phyloP scores from a whole-genome alignment of 2,797 vertebrate genomes.

The Trematomus bernacchii region DNA sequence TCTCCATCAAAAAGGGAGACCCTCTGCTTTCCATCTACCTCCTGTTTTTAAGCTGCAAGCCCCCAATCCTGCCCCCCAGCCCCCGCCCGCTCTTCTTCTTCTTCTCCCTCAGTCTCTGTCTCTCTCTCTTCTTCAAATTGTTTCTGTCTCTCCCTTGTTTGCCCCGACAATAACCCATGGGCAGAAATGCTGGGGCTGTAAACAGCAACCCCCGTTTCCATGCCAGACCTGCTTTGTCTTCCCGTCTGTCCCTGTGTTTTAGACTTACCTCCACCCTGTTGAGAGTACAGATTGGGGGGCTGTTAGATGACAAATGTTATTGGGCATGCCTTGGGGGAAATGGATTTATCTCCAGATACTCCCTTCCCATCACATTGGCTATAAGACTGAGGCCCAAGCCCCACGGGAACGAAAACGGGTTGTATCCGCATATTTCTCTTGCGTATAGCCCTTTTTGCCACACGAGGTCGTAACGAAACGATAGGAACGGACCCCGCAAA shows the following conservation, averaged over 20 bases:
- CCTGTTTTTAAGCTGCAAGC: slow-evolving; percentile 66
- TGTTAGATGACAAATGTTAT: slow-evolving; percentile 68
- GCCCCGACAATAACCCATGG: slow-evolving; percentile 63
- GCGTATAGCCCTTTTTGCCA: too few species aligned
- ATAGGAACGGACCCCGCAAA: too few species aligned
- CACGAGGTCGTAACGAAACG: too few species aligned
- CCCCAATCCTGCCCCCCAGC: slow-evolving; percentile 32
- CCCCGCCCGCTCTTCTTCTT: slow-evolving; percentile 30
- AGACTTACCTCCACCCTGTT: slow-evolving; percentile 56
- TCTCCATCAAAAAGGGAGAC: slow-evolving; percentile 79
- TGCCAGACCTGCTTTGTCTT: slow-evolving; percentile 71
- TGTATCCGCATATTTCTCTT: too few species aligned
- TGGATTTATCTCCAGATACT: slow-evolving; percentile 40
- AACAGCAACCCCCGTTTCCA: slow-evolving; percentile 49
- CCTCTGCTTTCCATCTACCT: slow-evolving; percentile 73
- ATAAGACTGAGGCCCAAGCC: too few species aligned
- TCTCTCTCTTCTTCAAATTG: slow-evolving; percentile 28
- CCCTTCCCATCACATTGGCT: slow-evolving; percentile 36
- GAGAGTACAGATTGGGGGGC: slow-evolving; percentile 73
- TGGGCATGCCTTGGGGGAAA: slow-evolving; percentile 34
- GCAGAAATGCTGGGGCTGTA: slow-evolving; percentile 47
- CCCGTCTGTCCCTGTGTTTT: slow-evolving; percentile 60
- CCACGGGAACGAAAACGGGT: too few species aligned
- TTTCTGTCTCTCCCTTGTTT: slow-evolving; percentile 49
- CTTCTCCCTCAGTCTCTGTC: not conserved